phyloP scores from a whole-genome alignment of 2,888 invertebrate species.

The Pseudococcus viburni region DNA sequence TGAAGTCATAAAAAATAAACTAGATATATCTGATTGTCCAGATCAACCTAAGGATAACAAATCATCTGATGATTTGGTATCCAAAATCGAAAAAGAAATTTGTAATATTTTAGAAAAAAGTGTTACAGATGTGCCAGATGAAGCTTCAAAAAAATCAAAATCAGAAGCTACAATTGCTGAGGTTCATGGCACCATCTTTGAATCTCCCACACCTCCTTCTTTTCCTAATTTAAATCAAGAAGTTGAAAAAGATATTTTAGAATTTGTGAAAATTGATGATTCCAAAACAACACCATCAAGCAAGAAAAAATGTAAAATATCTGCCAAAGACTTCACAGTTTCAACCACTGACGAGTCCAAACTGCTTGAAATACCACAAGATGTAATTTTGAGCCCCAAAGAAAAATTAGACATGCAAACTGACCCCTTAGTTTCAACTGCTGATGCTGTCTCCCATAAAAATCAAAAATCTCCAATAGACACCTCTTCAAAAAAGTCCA shows the following conservation, averaged over 20 bases:
- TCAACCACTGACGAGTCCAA: no score
- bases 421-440: background rate
- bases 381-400: background rate
- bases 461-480: background rate
- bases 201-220: background rate
- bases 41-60: background rate
- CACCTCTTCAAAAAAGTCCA: background rate
- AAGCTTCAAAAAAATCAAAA: background rate
- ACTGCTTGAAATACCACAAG: background rate
- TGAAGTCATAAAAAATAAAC: no score
- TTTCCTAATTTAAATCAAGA: background rate
- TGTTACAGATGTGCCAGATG: background rate
- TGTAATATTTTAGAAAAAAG: no score
- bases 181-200: background rate
- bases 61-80: background rate
- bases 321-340: background rate
- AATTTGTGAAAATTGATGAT: background rate
- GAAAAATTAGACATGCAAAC: background rate
- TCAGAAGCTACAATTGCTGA: background rate
- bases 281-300: background rate
- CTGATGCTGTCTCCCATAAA: background rate
- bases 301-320: background rate
- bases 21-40: background rate
- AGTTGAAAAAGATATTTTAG: background rate
- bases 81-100: background rate